Conservation (phyloP, 2,888 invertebrate genomes). For the Trisateles emortualis region DNA sequence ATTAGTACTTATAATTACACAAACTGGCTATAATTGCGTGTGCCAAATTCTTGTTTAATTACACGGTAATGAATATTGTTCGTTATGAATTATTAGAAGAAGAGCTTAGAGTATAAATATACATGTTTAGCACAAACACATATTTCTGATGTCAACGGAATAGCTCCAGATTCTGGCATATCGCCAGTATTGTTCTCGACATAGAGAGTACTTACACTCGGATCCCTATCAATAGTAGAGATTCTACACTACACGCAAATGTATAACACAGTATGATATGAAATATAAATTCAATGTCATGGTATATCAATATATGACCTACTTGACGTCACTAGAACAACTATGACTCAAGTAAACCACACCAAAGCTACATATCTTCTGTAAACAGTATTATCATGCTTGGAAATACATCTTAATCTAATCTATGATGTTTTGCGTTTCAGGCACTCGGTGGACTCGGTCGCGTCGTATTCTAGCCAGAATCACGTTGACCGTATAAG, state of each 20-base stretch:
- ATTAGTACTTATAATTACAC: background rate
- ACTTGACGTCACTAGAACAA: constrained; percentile 55
- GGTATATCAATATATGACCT: constrained; percentile 59
- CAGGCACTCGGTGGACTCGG: constrained; percentile 87
- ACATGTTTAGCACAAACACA: constrained; percentile 15
- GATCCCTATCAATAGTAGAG: constrained; percentile 32
- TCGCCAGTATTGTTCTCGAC: constrained; percentile 53
- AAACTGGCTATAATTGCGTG: background rate
- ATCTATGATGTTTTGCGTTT: constrained; percentile 73
- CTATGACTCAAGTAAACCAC: constrained; percentile 62
- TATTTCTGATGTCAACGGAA: constrained; percentile 49
- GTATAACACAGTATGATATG: constrained; percentile 11
- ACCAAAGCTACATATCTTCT: constrained; percentile 64
- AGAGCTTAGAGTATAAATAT: constrained; percentile 6
- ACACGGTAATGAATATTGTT: background rate
- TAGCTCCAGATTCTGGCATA: constrained; percentile 50
- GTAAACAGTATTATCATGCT: constrained; percentile 70
- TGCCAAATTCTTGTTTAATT: constrained; percentile 2
- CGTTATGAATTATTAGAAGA: constrained; percentile 17
- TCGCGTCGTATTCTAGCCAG: constrained; percentile 87
- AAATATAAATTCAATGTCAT: constrained; percentile 21
- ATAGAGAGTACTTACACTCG: constrained; percentile 40
- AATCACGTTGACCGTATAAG: constrained; percentile 87
- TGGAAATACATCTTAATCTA: constrained; percentile 69
- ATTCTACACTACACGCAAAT: constrained; percentile 11